These are phyloP conservation scores for Neelides sp. DNA, from an alignment of 1,140 invertebrate species.

Conservation along the genomic window DNA sequence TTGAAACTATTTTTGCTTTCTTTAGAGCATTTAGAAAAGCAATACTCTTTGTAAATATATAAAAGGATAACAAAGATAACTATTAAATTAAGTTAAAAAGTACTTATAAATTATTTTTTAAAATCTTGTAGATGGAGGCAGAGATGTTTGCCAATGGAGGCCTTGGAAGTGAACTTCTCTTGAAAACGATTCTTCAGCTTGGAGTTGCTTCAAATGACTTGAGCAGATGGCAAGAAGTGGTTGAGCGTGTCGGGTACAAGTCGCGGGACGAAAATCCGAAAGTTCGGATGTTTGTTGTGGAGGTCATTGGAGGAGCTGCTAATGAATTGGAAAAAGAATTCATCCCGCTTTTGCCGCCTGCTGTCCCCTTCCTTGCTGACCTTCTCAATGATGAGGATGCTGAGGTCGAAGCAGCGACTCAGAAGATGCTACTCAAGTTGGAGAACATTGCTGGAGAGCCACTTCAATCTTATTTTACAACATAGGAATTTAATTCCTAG, in stretches of 20 bases:
- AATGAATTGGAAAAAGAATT: conserved; percentile 67
- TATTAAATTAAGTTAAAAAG: too few relatives aligned
- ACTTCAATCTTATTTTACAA: conserved; percentile 43
- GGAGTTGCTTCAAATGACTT: conserved; percentile 29
- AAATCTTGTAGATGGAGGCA: conserved; percentile 23
- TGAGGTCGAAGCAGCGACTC: conserved; percentile 57
- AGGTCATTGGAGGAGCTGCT: conserved; percentile 54
- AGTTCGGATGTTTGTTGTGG: conserved; percentile 43
- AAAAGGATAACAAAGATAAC: not conserved
- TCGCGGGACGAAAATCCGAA: conserved; percentile 21
- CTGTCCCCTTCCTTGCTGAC: conserved; percentile 69
- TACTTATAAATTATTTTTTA: not conserved
- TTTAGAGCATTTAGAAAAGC: not conserved
- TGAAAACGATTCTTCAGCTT: conserved; percentile 22
- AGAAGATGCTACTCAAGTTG: conserved; percentile 58
- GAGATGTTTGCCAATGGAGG: conserved; percentile 13
- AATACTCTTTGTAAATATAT: not conserved
- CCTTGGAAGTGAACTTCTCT: conserved; percentile 18
- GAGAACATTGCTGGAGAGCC: conserved; percentile 72
- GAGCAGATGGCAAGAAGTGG: conserved; percentile 30
- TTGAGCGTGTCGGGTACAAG: conserved; percentile 25
- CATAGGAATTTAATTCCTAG: not conserved
- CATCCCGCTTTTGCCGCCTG: conserved; percentile 63
- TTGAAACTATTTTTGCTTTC: conserved; percentile 1
- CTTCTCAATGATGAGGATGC: conserved; percentile 69